Conservation (phyloP, 2,113 vertebrate genomes). For the Plecotus auritus region DNA sequence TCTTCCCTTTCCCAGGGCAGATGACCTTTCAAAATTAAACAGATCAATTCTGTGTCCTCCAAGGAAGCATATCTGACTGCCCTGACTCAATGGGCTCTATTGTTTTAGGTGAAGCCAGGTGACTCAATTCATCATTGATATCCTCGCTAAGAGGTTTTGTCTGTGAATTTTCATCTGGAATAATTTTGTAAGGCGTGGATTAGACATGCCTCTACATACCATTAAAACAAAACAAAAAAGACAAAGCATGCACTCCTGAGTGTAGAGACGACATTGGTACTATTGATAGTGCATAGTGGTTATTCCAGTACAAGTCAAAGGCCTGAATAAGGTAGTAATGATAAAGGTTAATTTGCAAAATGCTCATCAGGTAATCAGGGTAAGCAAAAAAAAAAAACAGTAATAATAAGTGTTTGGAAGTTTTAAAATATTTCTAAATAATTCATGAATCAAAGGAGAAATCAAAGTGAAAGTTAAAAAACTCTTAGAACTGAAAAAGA, state of each 20-base stretch:
- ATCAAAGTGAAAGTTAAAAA: slow-evolving; percentile 20
- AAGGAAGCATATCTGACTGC: slow-evolving; percentile 40
- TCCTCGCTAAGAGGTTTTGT: slow-evolving; percentile 34
- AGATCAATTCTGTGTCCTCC: slow-evolving; percentile 44
- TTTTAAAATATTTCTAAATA: not conserved
- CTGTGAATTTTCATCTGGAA: slow-evolving; percentile 30
- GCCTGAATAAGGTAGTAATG: not conserved
- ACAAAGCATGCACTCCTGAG: not conserved
- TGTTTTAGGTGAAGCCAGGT: slow-evolving; percentile 53
- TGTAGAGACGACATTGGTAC: not conserved
- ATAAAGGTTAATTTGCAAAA: not conserved
- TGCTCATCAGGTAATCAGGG: not conserved
- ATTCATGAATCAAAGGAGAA: not conserved
- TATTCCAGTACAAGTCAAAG: not conserved
- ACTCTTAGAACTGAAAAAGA: not conserved
- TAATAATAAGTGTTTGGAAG: not conserved
- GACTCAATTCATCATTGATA: not conserved
- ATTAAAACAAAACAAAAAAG: not conserved
- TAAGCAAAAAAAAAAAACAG: not conserved
- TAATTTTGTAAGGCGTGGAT: slow-evolving; percentile 34
- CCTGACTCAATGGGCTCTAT: slow-evolving; percentile 41
- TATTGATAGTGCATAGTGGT: not conserved
- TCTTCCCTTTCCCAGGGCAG: slow-evolving; percentile 39
- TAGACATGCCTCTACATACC: not conserved
- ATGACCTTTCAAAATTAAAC: slow-evolving; percentile 69